Evolutionary conservation across 1,140 invertebrate genomes (phyloP).

Genomic region (Ostrea denselamellosa): DNA sequence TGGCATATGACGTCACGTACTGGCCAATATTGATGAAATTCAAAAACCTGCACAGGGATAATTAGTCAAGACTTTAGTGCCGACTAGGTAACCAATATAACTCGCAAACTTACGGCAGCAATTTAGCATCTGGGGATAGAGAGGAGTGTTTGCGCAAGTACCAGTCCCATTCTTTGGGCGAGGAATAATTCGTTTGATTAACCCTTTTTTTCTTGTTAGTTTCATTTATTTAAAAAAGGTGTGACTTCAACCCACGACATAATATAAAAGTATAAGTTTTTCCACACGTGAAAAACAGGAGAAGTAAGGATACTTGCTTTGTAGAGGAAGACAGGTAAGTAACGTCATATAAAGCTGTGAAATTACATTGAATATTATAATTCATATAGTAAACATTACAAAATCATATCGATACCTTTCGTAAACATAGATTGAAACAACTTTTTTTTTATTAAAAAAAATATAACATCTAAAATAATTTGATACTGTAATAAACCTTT

Average conservation of each 20-base stretch:
- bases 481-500: too few relatives aligned
- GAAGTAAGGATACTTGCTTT: background rate
- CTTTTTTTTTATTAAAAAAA: too few relatives aligned
- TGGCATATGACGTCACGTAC: background rate
- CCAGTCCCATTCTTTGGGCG: background rate
- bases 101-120: background rate
- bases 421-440: too few relatives aligned
- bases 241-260: background rate
- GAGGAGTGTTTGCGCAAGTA: background rate
- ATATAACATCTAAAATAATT: too few relatives aligned
- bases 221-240: conserved; percentile 4
- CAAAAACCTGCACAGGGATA: conserved; percentile 17
- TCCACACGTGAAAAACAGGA: background rate
- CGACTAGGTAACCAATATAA: conserved; percentile 5
- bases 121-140: background rate
- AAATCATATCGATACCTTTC: too few relatives aligned
- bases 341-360: too few relatives aligned
- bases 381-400: too few relatives aligned
- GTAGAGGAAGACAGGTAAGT: background rate
- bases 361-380: too few relatives aligned
- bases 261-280: background rate
- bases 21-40: conserved; percentile 16
- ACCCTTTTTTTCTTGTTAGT: background rate
- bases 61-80: conserved; percentile 29
- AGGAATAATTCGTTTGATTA: background rate